Conservation (phyloP, 2,888 invertebrate genomes). For the Idaea dimidiata region DNA sequence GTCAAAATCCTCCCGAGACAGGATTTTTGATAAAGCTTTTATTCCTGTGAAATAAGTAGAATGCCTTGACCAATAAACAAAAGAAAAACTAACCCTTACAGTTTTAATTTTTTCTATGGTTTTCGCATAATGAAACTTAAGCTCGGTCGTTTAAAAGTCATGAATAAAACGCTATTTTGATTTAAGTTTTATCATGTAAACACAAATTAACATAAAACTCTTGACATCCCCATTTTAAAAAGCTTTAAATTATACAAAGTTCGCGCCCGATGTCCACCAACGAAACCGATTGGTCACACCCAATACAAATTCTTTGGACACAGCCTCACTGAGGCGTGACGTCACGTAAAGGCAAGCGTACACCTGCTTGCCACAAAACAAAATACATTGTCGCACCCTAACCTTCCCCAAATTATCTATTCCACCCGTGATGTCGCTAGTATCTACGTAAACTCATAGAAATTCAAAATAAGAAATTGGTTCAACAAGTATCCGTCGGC, state of each 20-base stretch:
- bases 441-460: not conserved
- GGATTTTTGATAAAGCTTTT: too few species aligned
- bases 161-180: too few species aligned
- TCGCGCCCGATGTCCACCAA: not conserved
- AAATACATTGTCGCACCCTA: constrained; percentile 27
- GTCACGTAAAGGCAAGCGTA: constrained; percentile 39
- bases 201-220: not conserved
- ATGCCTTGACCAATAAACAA: too few species aligned
- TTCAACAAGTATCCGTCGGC: not conserved
- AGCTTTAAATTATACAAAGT: not conserved
- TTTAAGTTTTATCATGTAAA: not conserved
- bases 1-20: too few species aligned
- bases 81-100: too few species aligned
- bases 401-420: not conserved
- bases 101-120: too few species aligned
- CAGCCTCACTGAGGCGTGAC: not conserved
- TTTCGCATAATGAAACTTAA: too few species aligned
- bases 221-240: not conserved
- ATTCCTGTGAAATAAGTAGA: too few species aligned
- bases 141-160: too few species aligned
- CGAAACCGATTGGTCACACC: constrained; percentile 26
- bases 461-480: not conserved
- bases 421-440: not conserved
- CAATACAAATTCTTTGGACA: not conserved
- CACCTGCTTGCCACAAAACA: constrained; percentile 51